These are phyloP conservation scores for Prorops nasuta DNA, from an alignment of 1,140 invertebrate genomes.

Conservation along the genomic window DNA sequence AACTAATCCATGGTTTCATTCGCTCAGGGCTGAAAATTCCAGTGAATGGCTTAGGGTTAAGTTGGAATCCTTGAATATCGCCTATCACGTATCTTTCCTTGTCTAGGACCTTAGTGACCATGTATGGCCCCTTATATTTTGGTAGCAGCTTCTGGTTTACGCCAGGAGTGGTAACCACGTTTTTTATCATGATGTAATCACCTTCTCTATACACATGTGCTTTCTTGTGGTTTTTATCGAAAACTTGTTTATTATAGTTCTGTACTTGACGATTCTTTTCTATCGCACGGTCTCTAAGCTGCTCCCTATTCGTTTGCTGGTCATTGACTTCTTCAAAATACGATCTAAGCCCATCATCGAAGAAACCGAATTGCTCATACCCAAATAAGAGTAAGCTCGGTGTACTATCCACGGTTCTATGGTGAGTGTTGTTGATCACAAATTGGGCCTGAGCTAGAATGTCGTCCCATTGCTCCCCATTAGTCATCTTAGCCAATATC, in stretches of 20 bases:
- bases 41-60: not conserved
- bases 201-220: not conserved
- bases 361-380: not conserved
- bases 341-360: not conserved
- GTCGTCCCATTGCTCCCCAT: not conserved
- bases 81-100: slow-evolving; percentile 13
- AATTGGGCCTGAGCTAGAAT: not conserved
- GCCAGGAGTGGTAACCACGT: not conserved
- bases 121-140: slow-evolving; percentile 24
- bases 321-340: not conserved
- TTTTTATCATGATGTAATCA: not conserved
- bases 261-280: not conserved
- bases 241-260: not conserved
- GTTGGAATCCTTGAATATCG: not conserved
- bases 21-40: not conserved
- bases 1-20: not conserved
- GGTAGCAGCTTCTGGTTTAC: slow-evolving; percentile 17
- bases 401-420: not conserved
- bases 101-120: slow-evolving; percentile 15
- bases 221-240: not conserved
- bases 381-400: not conserved
- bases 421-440: not conserved
- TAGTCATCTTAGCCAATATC: not conserved
- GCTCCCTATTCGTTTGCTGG: not conserved
- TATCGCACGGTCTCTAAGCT: not conserved